These are phyloP conservation scores for Coreoperca whiteheadi DNA, from an alignment of 2,113 vertebrate species.

Conservation along the genomic window DNA sequence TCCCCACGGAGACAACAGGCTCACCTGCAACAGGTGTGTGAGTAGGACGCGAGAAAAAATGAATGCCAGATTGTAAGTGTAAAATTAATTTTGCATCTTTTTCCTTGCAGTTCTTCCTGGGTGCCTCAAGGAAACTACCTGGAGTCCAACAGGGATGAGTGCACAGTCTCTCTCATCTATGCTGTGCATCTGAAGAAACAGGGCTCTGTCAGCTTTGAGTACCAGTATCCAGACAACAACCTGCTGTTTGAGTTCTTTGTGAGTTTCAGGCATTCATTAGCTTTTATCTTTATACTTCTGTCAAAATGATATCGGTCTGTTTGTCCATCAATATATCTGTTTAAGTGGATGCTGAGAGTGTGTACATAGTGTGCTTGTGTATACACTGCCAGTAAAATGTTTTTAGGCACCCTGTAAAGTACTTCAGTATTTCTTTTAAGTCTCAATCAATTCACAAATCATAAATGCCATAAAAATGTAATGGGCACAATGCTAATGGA, in stretches of 20 bases:
- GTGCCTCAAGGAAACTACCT: slow-evolving; percentile 93
- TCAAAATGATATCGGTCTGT: background rate
- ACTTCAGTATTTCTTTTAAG: background rate
- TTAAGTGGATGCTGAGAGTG: background rate
- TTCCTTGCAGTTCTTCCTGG: slow-evolving; percentile 88
- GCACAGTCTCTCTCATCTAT: slow-evolving; percentile 96
- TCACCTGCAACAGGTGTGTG: slow-evolving; percentile 91
- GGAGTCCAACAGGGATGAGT: slow-evolving; percentile 97
- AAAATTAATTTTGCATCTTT: background rate
- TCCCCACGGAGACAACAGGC: slow-evolving; percentile 77
- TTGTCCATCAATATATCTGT: background rate
- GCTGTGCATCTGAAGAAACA: slow-evolving; percentile 97
- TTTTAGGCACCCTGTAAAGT: background rate
- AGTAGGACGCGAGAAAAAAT: background rate
- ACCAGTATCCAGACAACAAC: slow-evolving; percentile 97
- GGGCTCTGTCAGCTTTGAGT: slow-evolving; percentile 94
- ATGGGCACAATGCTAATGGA: background rate
- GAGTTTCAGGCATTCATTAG: slow-evolving; percentile 74
- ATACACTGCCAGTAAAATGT: background rate
- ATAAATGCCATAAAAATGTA: background rate
- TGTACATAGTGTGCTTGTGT: background rate
- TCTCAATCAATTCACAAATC: background rate
- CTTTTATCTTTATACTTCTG: background rate
- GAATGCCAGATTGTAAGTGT: background rate
- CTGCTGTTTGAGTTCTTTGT: slow-evolving; percentile 99